These are phyloP conservation scores for Meganola albula DNA, from an alignment of 2,888 invertebrate genomes.

Conservation along the genomic window DNA sequence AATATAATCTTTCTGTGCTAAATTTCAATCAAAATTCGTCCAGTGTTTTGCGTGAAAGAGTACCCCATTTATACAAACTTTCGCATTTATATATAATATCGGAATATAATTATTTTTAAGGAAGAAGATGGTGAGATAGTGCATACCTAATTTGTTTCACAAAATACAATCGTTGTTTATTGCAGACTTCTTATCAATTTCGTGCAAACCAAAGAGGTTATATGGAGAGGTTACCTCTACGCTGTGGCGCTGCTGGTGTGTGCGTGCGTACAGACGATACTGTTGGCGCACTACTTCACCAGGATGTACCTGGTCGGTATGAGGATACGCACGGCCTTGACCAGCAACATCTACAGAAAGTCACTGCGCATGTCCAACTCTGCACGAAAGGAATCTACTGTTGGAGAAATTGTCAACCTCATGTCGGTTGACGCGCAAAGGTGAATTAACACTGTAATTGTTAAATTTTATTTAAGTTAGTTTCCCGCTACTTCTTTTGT, in stretches of 20 bases:
- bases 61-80: too few species aligned
- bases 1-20: too few species aligned
- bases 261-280: slow-evolving; percentile 87
- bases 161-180: too few species aligned
- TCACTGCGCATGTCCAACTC: slow-evolving; percentile 87
- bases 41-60: too few species aligned
- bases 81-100: too few species aligned
- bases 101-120: neutral
- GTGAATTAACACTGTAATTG: too few species aligned
- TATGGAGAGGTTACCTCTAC: slow-evolving; percentile 94
- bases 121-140: too few species aligned
- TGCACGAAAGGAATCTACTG: slow-evolving; percentile 88
- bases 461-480: too few species aligned
- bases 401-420: slow-evolving; percentile 94
- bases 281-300: slow-evolving; percentile 94
- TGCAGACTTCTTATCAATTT: slow-evolving; percentile 86
- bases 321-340: slow-evolving; percentile 91
- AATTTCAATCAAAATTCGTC: too few species aligned
- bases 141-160: too few species aligned
- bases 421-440: slow-evolving; percentile 95
- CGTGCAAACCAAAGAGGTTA: slow-evolving; percentile 77
- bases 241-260: slow-evolving; percentile 85
- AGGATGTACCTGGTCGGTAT: slow-evolving; percentile 94
- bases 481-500: too few species aligned
- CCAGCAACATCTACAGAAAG: slow-evolving; percentile 94